Evolutionary conservation across 2,797 vertebrate genomes (phyloP), one percentile per base, ranked within the genome.

Genomic region (Phylloscopus collybita): DNA sequence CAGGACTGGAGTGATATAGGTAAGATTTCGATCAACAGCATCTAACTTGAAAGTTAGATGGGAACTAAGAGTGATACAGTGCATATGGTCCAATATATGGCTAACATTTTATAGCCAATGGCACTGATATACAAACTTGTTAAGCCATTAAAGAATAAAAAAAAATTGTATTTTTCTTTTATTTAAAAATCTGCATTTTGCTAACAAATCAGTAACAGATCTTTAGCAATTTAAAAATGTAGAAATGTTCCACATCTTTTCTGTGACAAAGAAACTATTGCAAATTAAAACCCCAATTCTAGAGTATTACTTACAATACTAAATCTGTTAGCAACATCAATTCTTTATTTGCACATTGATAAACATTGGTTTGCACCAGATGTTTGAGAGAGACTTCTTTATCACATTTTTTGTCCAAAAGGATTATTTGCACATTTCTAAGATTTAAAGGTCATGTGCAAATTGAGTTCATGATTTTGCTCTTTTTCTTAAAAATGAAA

Each of bases 11-110:
- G 22, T 76, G 81, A 57, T 19, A 51, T 30, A 64, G 75, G 91
- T 64, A 91, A 75, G 88, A 57, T 78, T 89, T 92, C 81, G 92
- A 61, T 80, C 62, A 81, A 88, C 36, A 91, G 27, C 16, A 90
- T 54, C 25, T 64, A 75, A 87, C 51, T 38, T 85, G 57, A 84
- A 92, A 76, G 26, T 59, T 47, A 47, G 16, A 38, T 45, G 21
- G n/a, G 62, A 91, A 45, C 26, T 50, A 65, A 65, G 6, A 81
- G 9, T 22, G 5, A 27, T 49, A 16, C 25, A 74, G 17, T 29
- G 26, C 4, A 7, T 30, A 64, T 49, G 21, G 16, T 25, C 23
- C 40, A 57, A 40, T 45, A 72, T 9, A 34, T n/a, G 21, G 5
- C 13, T 88, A 29, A n/a, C 2, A 1, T 67, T 59, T 90, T 40